Base-by-base conservation (phyloP, 2,888 invertebrate species). In the Ormyrus rosae region DNA sequence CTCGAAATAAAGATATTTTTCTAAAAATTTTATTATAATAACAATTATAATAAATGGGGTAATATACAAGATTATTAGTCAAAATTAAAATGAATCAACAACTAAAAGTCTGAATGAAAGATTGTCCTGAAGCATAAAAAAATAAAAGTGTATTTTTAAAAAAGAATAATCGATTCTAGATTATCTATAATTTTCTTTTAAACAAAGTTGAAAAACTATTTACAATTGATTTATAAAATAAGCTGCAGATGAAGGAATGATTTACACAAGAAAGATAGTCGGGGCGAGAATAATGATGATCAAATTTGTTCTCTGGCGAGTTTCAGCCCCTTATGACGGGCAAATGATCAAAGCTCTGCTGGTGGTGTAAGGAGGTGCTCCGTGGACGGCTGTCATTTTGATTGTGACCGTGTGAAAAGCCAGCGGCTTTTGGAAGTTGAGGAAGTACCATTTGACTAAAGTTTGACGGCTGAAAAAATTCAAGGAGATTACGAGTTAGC, bases 311-410 rank as follows among this genome's bases (percentile, higher is more conserved):
- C 6, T 55, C 45, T 11, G 11, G 10, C 34, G 34, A 0, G 0
- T 34, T 55, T 61, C 53, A 87, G 74, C 90, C 93, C 94, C 95
- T 95, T 90, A 96, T 96, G 86, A 95, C 95, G 81, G 96, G 96
- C 83, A 96, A 91, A 90, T 95, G 95, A 83, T 94, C 94, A 77
- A 95, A 93, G 83, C 93, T 92, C 79, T 90, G 86, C 86, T 91
- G 87, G 84, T 89, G 87, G 84, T 91, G 89, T 83, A 93, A 91
- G 53, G 92, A 88, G 48, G 90, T 87, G 84, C 89, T 90, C 83
- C 88, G 87, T 71, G 90, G 88, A 69, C 87, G 85, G 81, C 81
- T 86, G 64, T 89, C 90, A 65, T 83, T 86, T 65, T 89, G 88
- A 88, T 93, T 93, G 78, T 87, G 92, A 90, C 92, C 50, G 89